Evolutionary conservation across 2,888 invertebrate genomes (phyloP).

Genomic region (Busseola fusca): DNA sequence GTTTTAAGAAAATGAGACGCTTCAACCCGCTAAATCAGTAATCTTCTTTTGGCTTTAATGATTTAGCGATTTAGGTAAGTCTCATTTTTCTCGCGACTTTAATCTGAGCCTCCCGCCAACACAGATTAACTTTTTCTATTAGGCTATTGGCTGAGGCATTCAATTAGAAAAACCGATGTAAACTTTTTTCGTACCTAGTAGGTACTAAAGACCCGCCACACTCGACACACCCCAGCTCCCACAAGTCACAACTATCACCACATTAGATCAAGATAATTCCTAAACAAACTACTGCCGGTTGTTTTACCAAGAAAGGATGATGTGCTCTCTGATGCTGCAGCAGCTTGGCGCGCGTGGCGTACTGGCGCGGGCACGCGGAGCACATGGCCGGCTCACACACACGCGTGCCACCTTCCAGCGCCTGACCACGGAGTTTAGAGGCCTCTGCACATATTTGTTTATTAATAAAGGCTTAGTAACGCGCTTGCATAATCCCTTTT

Average conservation of each 20-base stretch:
- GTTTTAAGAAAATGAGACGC: not conserved
- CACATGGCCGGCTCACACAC: constrained; percentile 71
- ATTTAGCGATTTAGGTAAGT: too few relatives aligned
- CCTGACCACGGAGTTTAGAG: constrained; percentile 57
- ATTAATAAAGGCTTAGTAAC: not conserved
- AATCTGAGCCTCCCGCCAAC: not conserved
- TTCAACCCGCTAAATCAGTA: too few relatives aligned
- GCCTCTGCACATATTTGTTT: constrained; percentile 59
- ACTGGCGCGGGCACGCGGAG: constrained; percentile 95
- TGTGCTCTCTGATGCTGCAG: constrained; percentile 91
- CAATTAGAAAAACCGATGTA: not conserved
- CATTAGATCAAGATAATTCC: not conserved
- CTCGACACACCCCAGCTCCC: too few relatives aligned
- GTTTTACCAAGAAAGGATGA: constrained; percentile 81
- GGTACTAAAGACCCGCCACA: not conserved
- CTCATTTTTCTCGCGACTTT: not conserved
- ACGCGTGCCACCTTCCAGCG: constrained; percentile 68
- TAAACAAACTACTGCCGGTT: not conserved
- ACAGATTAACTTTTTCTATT: not conserved
- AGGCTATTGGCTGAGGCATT: too few relatives aligned
- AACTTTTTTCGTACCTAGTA: not conserved
- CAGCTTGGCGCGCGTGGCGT: constrained; percentile 93
- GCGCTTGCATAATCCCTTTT: too few relatives aligned
- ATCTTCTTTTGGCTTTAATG: not conserved
- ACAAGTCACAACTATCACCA: not conserved